A percentile compares a stretch with the other conserved stretches of the same genome.
Conservation (phyloP, 2,113 vertebrate genomes). For the Paradisaea rubra region DNA sequence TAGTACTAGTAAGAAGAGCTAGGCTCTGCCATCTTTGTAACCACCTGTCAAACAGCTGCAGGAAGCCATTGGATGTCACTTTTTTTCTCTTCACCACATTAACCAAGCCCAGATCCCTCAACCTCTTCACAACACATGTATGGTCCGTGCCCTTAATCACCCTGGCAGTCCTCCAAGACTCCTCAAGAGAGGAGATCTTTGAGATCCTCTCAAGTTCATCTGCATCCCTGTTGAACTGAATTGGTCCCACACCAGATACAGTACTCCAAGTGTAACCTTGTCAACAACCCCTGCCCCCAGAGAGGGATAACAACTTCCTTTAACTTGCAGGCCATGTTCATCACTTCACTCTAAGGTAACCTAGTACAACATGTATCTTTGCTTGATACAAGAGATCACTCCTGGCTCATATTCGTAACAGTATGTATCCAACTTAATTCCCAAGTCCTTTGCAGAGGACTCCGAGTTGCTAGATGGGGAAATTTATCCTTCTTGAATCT, state of each 20-base stretch:
- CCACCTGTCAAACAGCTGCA: background rate
- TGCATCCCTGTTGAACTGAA: background rate
- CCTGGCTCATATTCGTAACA: background rate
- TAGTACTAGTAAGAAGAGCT: background rate
- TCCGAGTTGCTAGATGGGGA: fast-evolving
- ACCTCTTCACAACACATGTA: background rate
- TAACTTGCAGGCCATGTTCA: background rate
- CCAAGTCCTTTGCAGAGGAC: background rate
- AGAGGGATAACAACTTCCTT: background rate
- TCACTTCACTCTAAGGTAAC: fast-evolving
- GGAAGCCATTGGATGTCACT: background rate
- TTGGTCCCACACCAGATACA: background rate
- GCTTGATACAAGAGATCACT: background rate
- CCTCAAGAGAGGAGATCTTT: background rate
- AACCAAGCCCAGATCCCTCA: background rate
- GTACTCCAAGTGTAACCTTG: background rate
- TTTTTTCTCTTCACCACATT: background rate
- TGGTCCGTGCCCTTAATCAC: background rate
- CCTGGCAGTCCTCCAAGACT: background rate
- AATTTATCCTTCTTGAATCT: background rate
- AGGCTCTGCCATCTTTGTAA: background rate
- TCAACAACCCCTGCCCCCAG: fast-evolving
- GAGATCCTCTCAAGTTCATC: background rate
- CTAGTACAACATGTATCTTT: background rate
- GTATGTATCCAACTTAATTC: background rate